These are phyloP conservation scores for Nyctibius bracteatus DNA, from an alignment of 2,113 vertebrate genomes.

Conservation along the genomic window DNA sequence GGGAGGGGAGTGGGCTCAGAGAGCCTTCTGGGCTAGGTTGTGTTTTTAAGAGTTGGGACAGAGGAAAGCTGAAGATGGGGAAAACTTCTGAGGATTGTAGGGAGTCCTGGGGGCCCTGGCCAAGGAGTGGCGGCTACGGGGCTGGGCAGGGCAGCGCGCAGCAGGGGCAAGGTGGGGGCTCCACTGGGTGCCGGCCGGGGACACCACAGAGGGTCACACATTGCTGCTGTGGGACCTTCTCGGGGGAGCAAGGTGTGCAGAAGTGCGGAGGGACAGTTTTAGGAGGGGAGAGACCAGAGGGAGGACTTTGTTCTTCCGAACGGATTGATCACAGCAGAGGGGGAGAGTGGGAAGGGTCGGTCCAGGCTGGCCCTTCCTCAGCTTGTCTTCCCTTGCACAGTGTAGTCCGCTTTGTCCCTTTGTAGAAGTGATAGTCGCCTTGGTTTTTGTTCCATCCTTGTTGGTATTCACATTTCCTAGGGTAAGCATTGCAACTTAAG, in stretches of 20 bases:
- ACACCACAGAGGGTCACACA: not conserved
- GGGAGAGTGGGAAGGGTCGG: not conserved
- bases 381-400: not conserved
- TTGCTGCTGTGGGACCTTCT: not conserved
- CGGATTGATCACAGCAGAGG: rapidly evolving
- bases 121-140: not conserved
- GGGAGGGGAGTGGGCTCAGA: not conserved
- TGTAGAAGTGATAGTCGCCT: rapidly evolving
- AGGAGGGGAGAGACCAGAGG: not conserved
- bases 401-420: not conserved
- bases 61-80: not conserved
- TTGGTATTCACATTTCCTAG: not conserved
- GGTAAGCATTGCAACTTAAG: not conserved
- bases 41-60: not conserved
- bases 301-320: not conserved
- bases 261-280: not conserved
- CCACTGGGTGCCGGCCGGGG: not conserved
- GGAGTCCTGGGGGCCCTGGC: not conserved
- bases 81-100: not conserved
- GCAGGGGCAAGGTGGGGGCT: not conserved
- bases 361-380: not conserved
- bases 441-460: not conserved
- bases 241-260: not conserved
- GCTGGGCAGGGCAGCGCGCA: not conserved
- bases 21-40: not conserved